Conservation (phyloP, 2,113 vertebrate species). For the Gallinago paraguaiae region DNA sequence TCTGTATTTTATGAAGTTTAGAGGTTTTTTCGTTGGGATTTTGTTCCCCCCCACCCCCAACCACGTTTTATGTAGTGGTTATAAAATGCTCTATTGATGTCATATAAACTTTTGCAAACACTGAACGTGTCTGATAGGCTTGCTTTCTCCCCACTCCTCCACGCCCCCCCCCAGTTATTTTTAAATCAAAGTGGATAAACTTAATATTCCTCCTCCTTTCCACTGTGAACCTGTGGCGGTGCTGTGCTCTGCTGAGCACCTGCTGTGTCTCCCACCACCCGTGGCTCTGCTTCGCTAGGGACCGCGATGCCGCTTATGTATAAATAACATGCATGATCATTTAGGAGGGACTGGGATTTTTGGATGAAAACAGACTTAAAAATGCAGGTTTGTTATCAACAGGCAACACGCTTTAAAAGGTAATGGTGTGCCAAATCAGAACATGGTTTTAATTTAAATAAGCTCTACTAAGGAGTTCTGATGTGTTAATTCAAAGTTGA, state of each 20-base stretch:
- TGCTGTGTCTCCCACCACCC: neutral
- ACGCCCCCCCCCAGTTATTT: neutral
- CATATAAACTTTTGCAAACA: neutral
- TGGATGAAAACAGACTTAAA: neutral
- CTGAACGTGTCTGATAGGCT: neutral
- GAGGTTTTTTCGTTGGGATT: neutral
- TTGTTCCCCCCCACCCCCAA: neutral
- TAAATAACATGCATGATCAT: conserved; percentile 39
- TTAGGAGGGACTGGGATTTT: neutral
- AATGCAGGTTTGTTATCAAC: conserved; percentile 43
- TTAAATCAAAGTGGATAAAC: neutral
- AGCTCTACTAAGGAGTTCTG: neutral
- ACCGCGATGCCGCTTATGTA: neutral
- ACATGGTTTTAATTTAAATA: conserved; percentile 10
- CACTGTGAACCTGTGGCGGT: neutral
- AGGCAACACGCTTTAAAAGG: conserved; percentile 32
- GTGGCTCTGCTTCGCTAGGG: neutral
- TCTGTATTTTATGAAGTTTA: neutral
- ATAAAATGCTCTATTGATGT: neutral
- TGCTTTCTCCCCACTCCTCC: neutral
- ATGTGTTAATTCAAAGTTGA: neutral
- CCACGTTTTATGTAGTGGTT: neutral
- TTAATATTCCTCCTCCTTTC: neutral
- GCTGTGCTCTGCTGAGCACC: conserved; percentile 11
- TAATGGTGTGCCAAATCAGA: conserved; percentile 35